These are phyloP conservation scores for Drosophila yakuba DNA, from an alignment of 1,140 invertebrate genomes.

Conservation along the genomic window DNA sequence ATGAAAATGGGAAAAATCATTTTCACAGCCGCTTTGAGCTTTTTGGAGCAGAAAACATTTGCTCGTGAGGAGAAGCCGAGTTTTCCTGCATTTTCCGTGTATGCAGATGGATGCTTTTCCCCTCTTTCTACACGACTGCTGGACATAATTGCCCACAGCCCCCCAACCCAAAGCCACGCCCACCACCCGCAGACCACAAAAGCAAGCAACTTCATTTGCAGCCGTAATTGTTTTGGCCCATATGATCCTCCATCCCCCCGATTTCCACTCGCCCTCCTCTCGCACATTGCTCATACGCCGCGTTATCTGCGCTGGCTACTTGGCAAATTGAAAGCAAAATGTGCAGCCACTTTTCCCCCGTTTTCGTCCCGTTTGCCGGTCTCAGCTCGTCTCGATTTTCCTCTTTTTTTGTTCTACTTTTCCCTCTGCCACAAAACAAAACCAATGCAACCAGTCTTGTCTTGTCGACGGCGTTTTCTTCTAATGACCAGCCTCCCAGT, in stretches of 20 bases:
- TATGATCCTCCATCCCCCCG: slow-evolving; percentile 37
- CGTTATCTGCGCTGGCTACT: slow-evolving; percentile 56
- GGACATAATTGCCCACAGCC: slow-evolving; percentile 68
- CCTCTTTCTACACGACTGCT: slow-evolving; percentile 74
- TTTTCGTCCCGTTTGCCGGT: slow-evolving; percentile 14
- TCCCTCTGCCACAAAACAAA: slow-evolving; percentile 34
- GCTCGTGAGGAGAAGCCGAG: slow-evolving; percentile 26
- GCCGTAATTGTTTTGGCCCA: slow-evolving; percentile 74
- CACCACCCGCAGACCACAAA: slow-evolving; percentile 58
- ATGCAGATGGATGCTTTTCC: slow-evolving; percentile 66
- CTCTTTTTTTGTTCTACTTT: slow-evolving; percentile 76
- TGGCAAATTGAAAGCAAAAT: slow-evolving; percentile 74
- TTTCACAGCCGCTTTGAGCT: slow-evolving; percentile 77
- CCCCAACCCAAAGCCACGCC: slow-evolving; percentile 43
- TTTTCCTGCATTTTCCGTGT: slow-evolving; percentile 61
- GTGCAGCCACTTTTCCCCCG: slow-evolving; percentile 16
- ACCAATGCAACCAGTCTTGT: slow-evolving; percentile 39
- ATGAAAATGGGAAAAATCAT: slow-evolving; percentile 53
- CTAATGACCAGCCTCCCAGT: slow-evolving; percentile 55
- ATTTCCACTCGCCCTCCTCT: not conserved
- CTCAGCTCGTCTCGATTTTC: slow-evolving; percentile 58
- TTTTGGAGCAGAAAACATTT: slow-evolving; percentile 79
- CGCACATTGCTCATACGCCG: slow-evolving; percentile 70
- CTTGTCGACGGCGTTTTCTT: slow-evolving; percentile 44
- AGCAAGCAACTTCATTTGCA: slow-evolving; percentile 63